Base-by-base conservation (phyloP, 2,797 vertebrate genomes). In the Echeneis naucrates region DNA sequence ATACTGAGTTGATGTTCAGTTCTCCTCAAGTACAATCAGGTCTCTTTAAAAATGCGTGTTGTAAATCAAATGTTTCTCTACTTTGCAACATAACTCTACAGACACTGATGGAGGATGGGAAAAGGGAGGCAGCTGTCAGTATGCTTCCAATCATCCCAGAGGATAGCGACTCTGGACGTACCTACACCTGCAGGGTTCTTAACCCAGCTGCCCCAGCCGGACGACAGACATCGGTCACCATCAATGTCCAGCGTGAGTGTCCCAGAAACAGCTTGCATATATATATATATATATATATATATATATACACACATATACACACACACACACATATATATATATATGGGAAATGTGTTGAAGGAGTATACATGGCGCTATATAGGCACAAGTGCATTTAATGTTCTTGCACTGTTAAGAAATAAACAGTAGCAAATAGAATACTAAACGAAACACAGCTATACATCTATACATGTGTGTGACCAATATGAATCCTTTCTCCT, bases 221-320 rank as follows among this genome's bases (percentile, higher is more conserved):
- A 30, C 94, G 94, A 70, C 96, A 97, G 90, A 96, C 94, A 19
- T 95, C 95, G 0, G 67, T 97, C 87, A 96, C 95, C 9, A 93
- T 98, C 80, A 96, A 92, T 27, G 95, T 98, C 79, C 96, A 97
- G 75, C 96, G 97, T 98, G 84, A 95, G 97, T 95, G 23, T 59
- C 23, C 53, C 11, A 1, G 35, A 38, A 44, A 64, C 53, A 62
- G 42, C 47, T 45, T 35, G 30, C 42, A 57, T 65, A 24, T 26
- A n/a, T n/a, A n/a, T n/a, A n/a, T n/a, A n/a, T n/a, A n/a, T n/a
- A n/a, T n/a, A n/a, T n/a, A n/a, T n/a, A n/a, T n/a, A n/a, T n/a
- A n/a, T n/a, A n/a, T n/a, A n/a, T n/a, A n/a, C n/a, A n/a, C n/a
- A n/a, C n/a, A n/a, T n/a, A n/a, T n/a, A n/a, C n/a, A n/a, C n/a